A percentile compares a stretch with the other conserved stretches of the same genome.
These are phyloP conservation scores for Peromyscus attwateri DNA, from an alignment of 2,797 vertebrate species.

Conservation along the genomic window DNA sequence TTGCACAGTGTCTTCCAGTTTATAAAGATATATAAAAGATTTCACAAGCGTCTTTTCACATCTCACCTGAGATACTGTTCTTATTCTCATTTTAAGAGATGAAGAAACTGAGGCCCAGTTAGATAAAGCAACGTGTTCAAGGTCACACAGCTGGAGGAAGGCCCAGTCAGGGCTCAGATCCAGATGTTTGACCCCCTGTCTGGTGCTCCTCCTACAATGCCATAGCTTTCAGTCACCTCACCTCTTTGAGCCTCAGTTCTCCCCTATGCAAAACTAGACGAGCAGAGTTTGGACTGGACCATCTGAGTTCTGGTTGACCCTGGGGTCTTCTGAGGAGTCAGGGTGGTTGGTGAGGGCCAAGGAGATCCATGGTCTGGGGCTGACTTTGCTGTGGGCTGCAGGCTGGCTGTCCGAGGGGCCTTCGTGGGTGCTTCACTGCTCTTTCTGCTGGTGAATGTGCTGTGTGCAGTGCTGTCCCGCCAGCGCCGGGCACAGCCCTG, in stretches of 20 bases:
- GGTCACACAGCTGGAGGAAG: slow-evolving; percentile 34
- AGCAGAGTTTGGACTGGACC: not conserved
- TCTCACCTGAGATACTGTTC: not conserved
- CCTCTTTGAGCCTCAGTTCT: slow-evolving; percentile 45
- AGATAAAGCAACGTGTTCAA: not conserved
- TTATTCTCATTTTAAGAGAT: slow-evolving; percentile 13
- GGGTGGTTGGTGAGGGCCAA: not conserved
- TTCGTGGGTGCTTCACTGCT: slow-evolving; percentile 88
- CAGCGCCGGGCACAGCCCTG: slow-evolving; percentile 87
- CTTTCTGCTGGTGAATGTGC: slow-evolving; percentile 92
- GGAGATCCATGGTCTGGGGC: not conserved
- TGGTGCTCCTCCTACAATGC: not conserved
- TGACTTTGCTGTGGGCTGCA: slow-evolving; percentile 66
- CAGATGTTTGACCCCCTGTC: not conserved
- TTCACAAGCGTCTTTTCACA: not conserved
- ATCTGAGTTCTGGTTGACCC: not conserved
- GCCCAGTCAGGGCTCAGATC: not conserved
- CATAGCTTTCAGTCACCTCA: not conserved
- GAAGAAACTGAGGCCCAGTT: slow-evolving; percentile 53
- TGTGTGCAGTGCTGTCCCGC: slow-evolving; percentile 90
- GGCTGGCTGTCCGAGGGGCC: slow-evolving; percentile 85
- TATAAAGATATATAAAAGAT: not conserved
- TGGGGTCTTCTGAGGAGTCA: not conserved
- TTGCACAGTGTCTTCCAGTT: not conserved
- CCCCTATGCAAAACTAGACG: not conserved